Conservation (phyloP, 2,797 vertebrate genomes). For the Pogoniulus pusillus region DNA sequence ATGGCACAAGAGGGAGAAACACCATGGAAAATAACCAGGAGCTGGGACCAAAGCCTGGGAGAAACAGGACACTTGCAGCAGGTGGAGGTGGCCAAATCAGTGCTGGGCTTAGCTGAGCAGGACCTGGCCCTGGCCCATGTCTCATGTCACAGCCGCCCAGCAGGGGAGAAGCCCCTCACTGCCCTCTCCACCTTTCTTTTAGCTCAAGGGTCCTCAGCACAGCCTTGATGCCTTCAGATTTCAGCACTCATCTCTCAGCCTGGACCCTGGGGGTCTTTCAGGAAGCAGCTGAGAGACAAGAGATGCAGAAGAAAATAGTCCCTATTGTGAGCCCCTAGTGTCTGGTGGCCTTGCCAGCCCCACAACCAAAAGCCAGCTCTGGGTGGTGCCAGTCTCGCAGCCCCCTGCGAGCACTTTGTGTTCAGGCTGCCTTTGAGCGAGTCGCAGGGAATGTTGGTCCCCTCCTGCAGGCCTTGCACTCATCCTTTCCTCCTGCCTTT, state of each 20-base stretch:
- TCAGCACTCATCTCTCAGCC: background rate
- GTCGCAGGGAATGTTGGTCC: background rate
- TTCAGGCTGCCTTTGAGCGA: background rate
- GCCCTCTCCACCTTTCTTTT: background rate
- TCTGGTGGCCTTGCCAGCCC: background rate
- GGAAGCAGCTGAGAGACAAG: background rate
- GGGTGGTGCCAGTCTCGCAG: background rate
- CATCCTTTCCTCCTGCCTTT: background rate
- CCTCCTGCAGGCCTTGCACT: conserved; percentile 7
- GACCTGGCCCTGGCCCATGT: background rate
- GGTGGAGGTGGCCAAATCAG: background rate
- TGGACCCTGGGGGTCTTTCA: background rate
- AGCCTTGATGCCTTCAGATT: background rate
- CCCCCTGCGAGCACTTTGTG: background rate
- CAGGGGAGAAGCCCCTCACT: fast-evolving
- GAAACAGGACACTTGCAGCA: background rate
- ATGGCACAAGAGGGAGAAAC: background rate
- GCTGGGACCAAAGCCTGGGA: background rate
- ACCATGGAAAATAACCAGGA: conserved; percentile 7
- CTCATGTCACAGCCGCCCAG: background rate
- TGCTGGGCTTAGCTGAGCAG: background rate
- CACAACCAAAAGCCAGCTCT: background rate
- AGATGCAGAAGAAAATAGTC: background rate
- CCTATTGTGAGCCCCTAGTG: background rate
- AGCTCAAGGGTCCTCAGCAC: background rate